These are phyloP conservation scores for Oasisia sp. DNA, from an alignment of 2,888 invertebrate genomes.

Conservation along the genomic window DNA sequence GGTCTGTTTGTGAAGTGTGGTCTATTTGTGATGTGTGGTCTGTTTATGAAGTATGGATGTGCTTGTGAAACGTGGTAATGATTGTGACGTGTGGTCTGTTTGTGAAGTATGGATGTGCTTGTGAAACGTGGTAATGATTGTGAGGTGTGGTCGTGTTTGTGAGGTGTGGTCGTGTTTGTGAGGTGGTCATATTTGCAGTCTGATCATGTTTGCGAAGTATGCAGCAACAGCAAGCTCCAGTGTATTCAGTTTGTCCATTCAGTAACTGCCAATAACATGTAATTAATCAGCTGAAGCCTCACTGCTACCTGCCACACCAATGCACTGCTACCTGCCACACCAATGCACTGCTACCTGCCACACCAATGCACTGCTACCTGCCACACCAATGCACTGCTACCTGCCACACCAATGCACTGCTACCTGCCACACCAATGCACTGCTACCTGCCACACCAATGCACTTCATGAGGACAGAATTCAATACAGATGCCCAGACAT, in stretches of 20 bases:
- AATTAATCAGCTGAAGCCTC: neutral
- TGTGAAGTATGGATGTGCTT: neutral
- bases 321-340: neutral
- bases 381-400: neutral
- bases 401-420: neutral
- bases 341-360: neutral
- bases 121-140: neutral
- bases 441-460: neutral
- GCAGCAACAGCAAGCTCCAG: neutral
- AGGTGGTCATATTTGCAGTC: neutral
- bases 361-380: neutral
- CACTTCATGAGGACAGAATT: neutral
- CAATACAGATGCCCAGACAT: neutral
- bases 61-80: too few species aligned
- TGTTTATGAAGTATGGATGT: too few species aligned
- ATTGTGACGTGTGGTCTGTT: neutral
- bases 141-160: neutral
- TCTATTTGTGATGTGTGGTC: too few species aligned
- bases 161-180: neutral
- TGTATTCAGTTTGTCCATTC: neutral
- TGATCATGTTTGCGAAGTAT: neutral
- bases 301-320: neutral
- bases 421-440: neutral
- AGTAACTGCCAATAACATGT: neutral
- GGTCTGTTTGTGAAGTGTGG: too few species aligned